A percentile compares a stretch with the other conserved stretches of the same genome.
Evolutionary conservation across 2,797 vertebrate species (phyloP).

Genomic region (Aulostomus chinensis): DNA sequence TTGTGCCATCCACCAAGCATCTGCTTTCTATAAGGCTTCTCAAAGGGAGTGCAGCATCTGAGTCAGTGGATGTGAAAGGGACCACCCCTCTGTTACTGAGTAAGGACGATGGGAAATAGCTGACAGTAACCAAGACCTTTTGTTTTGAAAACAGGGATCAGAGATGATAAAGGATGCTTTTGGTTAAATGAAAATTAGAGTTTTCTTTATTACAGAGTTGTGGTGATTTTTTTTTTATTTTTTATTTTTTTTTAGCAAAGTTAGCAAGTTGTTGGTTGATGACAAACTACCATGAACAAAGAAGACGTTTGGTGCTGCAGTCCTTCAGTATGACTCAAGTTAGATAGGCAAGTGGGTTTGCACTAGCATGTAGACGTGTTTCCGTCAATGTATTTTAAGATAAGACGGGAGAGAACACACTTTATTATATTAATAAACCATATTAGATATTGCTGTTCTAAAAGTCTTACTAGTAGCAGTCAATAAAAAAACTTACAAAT

Average conservation of each 20-base stretch:
- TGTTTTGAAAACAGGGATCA: conserved; percentile 9
- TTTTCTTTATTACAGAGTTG: conserved; percentile 7
- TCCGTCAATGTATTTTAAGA: too few relatives aligned
- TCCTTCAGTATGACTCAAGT: conserved; percentile 1
- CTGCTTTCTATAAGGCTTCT: conserved; percentile 49
- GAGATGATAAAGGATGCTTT: conserved; percentile 1
- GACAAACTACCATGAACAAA: background rate
- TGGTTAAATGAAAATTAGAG: conserved; percentile 1
- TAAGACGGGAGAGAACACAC: too few relatives aligned
- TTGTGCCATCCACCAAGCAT: conserved; percentile 62
- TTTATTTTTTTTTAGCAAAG: background rate
- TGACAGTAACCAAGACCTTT: conserved; percentile 6
- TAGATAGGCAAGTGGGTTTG: too few relatives aligned
- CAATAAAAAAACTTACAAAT: too few relatives aligned
- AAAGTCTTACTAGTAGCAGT: too few relatives aligned
- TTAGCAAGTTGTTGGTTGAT: conserved; percentile 4
- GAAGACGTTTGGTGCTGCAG: conserved; percentile 3
- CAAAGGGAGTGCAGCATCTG: conserved; percentile 40
- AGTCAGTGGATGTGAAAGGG: conserved; percentile 33
- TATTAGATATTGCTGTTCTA: too few relatives aligned
- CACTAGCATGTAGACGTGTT: too few relatives aligned
- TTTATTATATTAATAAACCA: too few relatives aligned
- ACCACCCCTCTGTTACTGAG: conserved; percentile 28
- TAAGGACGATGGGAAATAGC: conserved; percentile 14
- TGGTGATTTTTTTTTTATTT: too few relatives aligned